Conservation (phyloP, 2,888 invertebrate species). For the Acleris laterana region DNA sequence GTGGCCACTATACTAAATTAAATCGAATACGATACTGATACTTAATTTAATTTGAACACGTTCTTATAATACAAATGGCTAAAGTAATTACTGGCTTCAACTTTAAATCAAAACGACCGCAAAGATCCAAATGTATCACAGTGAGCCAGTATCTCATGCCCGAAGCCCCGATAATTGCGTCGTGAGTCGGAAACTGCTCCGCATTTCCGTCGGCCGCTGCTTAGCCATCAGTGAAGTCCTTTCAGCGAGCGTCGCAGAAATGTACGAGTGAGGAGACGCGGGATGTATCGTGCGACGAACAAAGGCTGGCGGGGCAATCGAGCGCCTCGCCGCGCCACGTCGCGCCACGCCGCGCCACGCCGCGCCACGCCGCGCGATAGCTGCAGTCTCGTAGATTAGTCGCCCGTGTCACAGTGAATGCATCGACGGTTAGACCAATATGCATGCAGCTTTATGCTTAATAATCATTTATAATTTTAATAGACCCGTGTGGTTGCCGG, state of each 20-base stretch:
- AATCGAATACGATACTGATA: too few relatives aligned
- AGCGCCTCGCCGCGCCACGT: conserved; percentile 11
- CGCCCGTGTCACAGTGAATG: not conserved
- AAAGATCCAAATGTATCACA: not conserved
- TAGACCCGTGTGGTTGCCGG: too few relatives aligned
- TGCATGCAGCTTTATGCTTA: not conserved
- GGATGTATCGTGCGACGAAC: conserved; percentile 18
- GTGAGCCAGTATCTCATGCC: not conserved
- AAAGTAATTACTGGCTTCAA: not conserved
- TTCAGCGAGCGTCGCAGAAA: conserved; percentile 19
- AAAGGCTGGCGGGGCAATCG: conserved; percentile 26
- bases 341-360: conserved; percentile 6
- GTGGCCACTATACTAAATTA: too few relatives aligned
- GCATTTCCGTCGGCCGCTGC: conserved; percentile 10
- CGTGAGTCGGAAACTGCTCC: conserved; percentile 4
- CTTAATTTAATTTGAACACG: too few relatives aligned
- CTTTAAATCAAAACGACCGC: not conserved
- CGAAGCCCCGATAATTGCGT: conserved; percentile 17
- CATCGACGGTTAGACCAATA: not conserved
- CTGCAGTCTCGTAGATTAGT: conserved; percentile 17
- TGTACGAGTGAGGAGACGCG: conserved; percentile 2
- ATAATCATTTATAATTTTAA: too few relatives aligned
- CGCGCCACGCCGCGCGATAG: conserved; percentile 1
- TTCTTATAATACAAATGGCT: too few relatives aligned
- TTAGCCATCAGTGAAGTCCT: conserved; percentile 30